Conservation (phyloP, 2,888 invertebrate genomes). For the Auanema freiburgensis region DNA sequence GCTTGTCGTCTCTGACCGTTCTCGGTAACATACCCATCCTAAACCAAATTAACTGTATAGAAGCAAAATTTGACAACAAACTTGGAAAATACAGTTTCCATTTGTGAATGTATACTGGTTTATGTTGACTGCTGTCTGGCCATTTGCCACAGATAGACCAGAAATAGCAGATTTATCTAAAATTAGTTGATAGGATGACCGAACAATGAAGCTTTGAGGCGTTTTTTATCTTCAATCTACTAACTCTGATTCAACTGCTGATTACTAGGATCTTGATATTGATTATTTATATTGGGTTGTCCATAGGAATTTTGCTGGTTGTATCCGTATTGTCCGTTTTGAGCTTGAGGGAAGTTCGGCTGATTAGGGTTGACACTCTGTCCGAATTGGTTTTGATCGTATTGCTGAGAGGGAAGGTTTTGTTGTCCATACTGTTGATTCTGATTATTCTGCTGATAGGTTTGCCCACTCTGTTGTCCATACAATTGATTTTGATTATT, state of each 20-base stretch:
- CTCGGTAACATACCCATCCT: conserved; percentile 37
- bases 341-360: background rate
- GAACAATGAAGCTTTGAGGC: background rate
- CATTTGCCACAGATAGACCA: conserved; percentile 11
- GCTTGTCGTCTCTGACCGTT: conserved; percentile 41
- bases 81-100: conserved; percentile 40
- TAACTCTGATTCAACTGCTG: too few relatives aligned
- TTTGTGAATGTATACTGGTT: conserved; percentile 43
- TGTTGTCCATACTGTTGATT: too few relatives aligned
- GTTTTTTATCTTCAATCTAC: background rate
- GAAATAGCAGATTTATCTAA: conserved; percentile 13
- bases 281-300: background rate
- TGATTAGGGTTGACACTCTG: too few relatives aligned
- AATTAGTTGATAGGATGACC: conserved; percentile 13
- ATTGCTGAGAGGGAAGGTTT: background rate
- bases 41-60: conserved; percentile 4
- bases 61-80: conserved; percentile 1
- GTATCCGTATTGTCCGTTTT: conserved; percentile 10
- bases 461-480: too few relatives aligned
- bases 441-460: too few relatives aligned
- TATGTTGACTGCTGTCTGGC: conserved; percentile 32
- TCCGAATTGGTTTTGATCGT: conserved; percentile 15
- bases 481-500: too few relatives aligned
- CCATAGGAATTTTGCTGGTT: background rate
- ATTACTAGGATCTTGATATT: too few relatives aligned